These are phyloP conservation scores for Athene noctua DNA, from an alignment of 2,113 vertebrate genomes.

Conservation along the genomic window DNA sequence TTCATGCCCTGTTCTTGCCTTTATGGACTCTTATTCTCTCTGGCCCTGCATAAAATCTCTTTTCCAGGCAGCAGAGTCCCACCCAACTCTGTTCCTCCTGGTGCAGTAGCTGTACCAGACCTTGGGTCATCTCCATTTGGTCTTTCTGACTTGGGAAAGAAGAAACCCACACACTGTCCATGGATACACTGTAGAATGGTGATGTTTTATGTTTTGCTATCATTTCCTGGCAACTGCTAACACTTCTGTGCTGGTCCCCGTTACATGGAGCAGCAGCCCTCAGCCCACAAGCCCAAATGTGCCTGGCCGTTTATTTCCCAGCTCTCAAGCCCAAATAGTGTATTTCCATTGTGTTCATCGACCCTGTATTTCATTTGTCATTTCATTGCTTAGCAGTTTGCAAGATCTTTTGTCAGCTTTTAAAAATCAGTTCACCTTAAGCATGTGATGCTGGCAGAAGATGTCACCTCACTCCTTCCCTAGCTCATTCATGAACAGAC, in stretches of 20 bases:
- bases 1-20: background rate
- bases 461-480: background rate
- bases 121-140: background rate
- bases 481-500: background rate
- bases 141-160: background rate
- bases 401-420: background rate
- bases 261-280: background rate
- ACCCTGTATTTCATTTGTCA: background rate
- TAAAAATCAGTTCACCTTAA: background rate
- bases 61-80: background rate
- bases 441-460: background rate
- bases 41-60: background rate
- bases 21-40: background rate
- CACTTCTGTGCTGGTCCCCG: background rate
- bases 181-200: too few relatives aligned
- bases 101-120: background rate
- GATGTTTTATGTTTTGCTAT: background rate
- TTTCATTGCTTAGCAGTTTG: background rate
- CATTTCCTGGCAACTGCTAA: background rate
- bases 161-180: fast-evolving
- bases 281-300: background rate
- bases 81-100: background rate
- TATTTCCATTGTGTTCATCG: background rate
- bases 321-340: background rate
- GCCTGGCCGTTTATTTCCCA: too few relatives aligned